phyloP scores from a whole-genome alignment of 2,797 vertebrate species.

The Protosalanx chinensis region DNA sequence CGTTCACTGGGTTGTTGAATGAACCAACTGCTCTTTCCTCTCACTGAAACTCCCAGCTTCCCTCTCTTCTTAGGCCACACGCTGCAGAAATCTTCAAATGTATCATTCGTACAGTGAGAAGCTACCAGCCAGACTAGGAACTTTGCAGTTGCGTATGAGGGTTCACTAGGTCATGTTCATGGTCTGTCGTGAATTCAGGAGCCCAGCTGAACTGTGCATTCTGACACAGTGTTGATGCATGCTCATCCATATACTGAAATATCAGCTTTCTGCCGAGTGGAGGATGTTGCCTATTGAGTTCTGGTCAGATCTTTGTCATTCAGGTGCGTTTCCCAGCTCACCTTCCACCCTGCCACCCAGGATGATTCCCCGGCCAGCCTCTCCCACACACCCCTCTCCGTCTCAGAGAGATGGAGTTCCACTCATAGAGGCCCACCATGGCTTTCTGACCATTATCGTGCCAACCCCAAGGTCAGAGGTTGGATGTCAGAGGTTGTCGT shows the following conservation, averaged over 20 bases:
- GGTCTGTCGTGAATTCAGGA: too few species aligned
- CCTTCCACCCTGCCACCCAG: background rate
- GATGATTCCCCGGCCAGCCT: too few species aligned
- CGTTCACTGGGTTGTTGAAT: slow-evolving; percentile 35
- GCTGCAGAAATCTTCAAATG: too few species aligned
- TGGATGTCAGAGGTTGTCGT: slow-evolving; percentile 28
- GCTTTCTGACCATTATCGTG: slow-evolving; percentile 23
- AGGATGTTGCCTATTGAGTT: background rate
- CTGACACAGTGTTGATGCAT: too few species aligned
- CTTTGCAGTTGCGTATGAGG: too few species aligned
- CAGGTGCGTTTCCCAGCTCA: background rate
- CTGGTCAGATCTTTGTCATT: background rate
- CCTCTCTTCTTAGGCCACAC: background rate
- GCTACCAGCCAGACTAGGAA: too few species aligned
- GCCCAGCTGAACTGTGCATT: too few species aligned
- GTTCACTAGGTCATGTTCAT: too few species aligned
- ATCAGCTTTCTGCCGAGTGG: too few species aligned
- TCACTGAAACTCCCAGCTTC: slow-evolving; percentile 1
- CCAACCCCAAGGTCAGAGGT: slow-evolving; percentile 34
- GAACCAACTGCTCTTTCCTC: slow-evolving; percentile 27
- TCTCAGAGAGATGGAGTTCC: slow-evolving; percentile 9
- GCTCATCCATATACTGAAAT: too few species aligned
- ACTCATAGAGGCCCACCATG: slow-evolving; percentile 5
- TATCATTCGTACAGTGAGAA: too few species aligned
- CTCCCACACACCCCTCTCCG: background rate